Evolutionary conservation across 2,113 vertebrate species (phyloP).

Genomic region (Cisticola juncidis): DNA sequence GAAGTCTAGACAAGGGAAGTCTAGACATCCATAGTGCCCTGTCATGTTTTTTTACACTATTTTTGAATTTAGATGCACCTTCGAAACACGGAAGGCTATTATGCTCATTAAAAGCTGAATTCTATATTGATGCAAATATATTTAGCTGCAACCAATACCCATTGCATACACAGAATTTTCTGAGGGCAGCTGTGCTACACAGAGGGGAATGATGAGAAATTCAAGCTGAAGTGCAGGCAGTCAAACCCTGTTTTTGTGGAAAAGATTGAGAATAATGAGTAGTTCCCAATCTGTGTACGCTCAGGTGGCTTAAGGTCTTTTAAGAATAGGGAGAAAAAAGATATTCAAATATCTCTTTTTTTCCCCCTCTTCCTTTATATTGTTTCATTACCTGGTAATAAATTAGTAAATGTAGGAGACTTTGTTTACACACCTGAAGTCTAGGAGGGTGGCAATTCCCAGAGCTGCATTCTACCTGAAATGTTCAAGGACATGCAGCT

Average conservation of each 20-base stretch:
- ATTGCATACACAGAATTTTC: neutral
- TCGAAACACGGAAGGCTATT: neutral
- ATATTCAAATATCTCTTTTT: neutral
- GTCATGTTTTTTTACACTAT: neutral
- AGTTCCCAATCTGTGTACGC: neutral
- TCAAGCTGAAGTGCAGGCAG: neutral
- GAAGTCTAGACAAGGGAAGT: constrained; percentile 10
- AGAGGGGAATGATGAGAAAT: neutral
- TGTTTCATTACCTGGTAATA: constrained; percentile 26
- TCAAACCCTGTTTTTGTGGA: neutral
- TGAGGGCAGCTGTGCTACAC: neutral
- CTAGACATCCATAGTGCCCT: neutral
- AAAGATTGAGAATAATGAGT: constrained; percentile 1
- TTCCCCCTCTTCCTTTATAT: fast-evolving
- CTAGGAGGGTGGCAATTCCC: constrained; percentile 60
- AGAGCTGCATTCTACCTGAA: constrained; percentile 70
- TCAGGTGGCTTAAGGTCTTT: neutral
- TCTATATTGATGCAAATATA: neutral
- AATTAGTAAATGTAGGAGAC: constrained; percentile 46
- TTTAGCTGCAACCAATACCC: neutral
- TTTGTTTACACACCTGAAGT: constrained; percentile 64
- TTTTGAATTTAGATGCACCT: neutral
- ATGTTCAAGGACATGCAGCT: constrained; percentile 81
- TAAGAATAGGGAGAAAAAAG: neutral
- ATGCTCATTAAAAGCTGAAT: neutral